Conservation (phyloP, 2,113 vertebrate species). For the Petromus typicus region DNA sequence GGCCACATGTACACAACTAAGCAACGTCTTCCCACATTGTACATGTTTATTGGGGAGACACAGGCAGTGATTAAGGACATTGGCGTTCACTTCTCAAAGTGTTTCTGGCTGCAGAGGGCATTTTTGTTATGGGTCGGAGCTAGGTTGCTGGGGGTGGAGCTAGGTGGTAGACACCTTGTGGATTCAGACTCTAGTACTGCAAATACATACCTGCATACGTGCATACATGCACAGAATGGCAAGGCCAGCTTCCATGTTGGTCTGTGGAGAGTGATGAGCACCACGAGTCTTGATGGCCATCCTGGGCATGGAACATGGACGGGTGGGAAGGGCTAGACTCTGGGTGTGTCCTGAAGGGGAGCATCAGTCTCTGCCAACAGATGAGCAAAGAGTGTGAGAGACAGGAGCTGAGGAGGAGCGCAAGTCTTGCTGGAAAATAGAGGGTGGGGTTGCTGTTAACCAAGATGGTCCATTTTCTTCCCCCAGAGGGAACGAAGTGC, state of each 20-base stretch:
- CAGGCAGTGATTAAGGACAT: neutral
- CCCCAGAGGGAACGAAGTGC: too few species aligned
- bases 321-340: neutral
- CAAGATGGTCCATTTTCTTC: neutral
- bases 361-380: neutral
- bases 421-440: neutral
- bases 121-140: too few species aligned
- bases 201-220: neutral
- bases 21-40: rapidly evolving
- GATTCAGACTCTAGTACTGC: neutral
- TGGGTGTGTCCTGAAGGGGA: neutral
- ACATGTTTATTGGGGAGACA: too few species aligned
- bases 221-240: neutral
- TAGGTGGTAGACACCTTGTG: neutral
- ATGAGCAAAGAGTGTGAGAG: neutral
- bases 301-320: rapidly evolving
- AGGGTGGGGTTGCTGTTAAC: neutral
- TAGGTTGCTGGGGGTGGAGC: neutral
- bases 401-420: too few species aligned
- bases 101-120: too few species aligned
- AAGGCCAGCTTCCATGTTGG: neutral
- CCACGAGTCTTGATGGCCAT: neutral
- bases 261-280: neutral
- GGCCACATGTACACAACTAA: rapidly evolving
- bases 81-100: neutral